A percentile compares a stretch with the other conserved stretches of the same genome.
Evolutionary conservation across 2,797 vertebrate species (phyloP).

Genomic region (Enteromius radiatus): DNA sequence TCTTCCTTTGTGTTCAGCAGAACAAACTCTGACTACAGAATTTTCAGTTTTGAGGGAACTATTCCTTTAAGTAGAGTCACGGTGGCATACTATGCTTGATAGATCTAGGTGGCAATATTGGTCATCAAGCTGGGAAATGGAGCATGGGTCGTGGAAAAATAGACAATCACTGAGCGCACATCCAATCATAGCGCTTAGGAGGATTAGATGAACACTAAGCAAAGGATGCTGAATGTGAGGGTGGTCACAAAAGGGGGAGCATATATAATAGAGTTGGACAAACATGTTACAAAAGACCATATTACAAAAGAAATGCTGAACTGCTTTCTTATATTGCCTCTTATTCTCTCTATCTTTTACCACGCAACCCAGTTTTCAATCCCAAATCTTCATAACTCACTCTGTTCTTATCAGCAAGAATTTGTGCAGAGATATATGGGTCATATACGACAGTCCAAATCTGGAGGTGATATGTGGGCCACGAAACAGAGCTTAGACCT

Average conservation of each 20-base stretch:
- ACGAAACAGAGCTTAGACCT: background rate
- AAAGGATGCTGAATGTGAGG: conserved; percentile 70
- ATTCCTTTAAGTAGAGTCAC: background rate
- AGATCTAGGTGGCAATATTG: conserved; percentile 26
- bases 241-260: conserved; percentile 65
- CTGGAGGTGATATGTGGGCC: conserved; percentile 37
- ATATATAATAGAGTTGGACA: conserved; percentile 64
- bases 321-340: conserved; percentile 52
- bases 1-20: no score
- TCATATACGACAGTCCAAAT: conserved; percentile 35
- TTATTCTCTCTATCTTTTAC: conserved; percentile 35
- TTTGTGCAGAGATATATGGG: conserved; percentile 27
- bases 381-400: conserved; percentile 56
- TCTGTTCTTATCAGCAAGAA: conserved; percentile 40
- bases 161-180: conserved; percentile 56
- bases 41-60: no score
- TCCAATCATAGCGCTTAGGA: conserved; percentile 54
- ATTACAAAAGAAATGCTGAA: conserved; percentile 72
- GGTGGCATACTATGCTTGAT: background rate
- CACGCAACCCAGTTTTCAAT: conserved; percentile 28
- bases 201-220: conserved; percentile 69
- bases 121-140: conserved; percentile 31
- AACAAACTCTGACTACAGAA: no score
- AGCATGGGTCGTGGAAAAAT: conserved; percentile 57
- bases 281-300: conserved; percentile 64